These are phyloP conservation scores for Mormoops blainvillei DNA, from an alignment of 2,113 vertebrate species.

Conservation along the genomic window DNA sequence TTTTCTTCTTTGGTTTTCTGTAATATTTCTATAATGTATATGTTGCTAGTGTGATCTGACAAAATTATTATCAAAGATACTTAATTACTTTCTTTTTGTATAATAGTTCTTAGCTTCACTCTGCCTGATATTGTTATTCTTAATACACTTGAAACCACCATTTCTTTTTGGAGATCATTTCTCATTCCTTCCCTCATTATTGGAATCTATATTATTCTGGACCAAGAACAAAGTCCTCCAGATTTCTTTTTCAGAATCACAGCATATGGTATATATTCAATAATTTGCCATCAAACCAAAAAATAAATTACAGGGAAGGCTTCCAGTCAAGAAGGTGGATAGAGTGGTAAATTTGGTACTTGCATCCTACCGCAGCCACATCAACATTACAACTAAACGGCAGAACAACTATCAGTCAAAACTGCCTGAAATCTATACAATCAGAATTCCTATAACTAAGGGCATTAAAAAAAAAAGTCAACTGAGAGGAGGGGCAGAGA, in stretches of 20 bases:
- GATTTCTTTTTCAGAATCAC: not conserved
- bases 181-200: not conserved
- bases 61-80: not conserved
- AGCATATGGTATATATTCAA: not conserved
- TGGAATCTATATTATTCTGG: not conserved
- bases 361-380: not conserved
- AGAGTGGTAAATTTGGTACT: not conserved
- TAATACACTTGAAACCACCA: not conserved
- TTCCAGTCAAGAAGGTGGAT: not conserved
- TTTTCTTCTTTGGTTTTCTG: not conserved
- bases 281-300: not conserved
- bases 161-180: not conserved
- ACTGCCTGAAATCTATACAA: not conserved
- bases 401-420: not conserved
- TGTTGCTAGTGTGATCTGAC: not conserved
- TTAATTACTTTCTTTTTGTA: not conserved
- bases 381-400: not conserved
- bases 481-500: not conserved
- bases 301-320: not conserved
- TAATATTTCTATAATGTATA: not conserved
- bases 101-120: not conserved
- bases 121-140: not conserved
- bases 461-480: not conserved
- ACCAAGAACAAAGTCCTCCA: not conserved
- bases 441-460: not conserved